phyloP scores from a whole-genome alignment of 2,113 vertebrate species.

The Kryptolebias marmoratus region DNA sequence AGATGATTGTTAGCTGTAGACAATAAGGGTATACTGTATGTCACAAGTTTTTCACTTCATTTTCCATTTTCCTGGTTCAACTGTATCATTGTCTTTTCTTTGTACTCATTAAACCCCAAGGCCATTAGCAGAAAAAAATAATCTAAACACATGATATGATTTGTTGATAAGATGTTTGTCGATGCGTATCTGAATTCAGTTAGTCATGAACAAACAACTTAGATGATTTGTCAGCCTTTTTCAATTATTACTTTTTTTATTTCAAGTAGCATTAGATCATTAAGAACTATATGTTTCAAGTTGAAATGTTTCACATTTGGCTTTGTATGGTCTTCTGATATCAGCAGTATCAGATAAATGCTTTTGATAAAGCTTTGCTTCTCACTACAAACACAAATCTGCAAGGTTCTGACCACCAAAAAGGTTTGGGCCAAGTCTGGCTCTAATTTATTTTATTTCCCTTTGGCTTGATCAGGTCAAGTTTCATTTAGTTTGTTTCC shows the following conservation, averaged over 20 bases:
- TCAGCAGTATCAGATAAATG: conserved; percentile 32
- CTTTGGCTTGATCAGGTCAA: conserved; percentile 36
- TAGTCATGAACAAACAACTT: conserved; percentile 13
- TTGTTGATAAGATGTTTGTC: conserved; percentile 1
- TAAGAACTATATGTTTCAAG: conserved; percentile 11
- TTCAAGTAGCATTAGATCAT: conserved; percentile 29
- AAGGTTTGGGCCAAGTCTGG: conserved; percentile 35
- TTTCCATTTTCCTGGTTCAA: no score
- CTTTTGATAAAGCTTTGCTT: conserved; percentile 28
- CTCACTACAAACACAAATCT: conserved; percentile 28
- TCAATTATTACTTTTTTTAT: conserved; percentile 10
- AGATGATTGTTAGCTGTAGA: conserved; percentile 6
- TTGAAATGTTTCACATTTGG: conserved; percentile 14
- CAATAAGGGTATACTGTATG: background rate
- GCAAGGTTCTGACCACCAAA: conserved; percentile 25
- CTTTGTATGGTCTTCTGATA: background rate
- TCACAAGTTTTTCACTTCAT: background rate
- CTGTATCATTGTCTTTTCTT: background rate
- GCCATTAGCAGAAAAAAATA: background rate
- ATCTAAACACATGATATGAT: background rate
- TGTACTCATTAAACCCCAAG: background rate
- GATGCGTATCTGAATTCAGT: background rate
- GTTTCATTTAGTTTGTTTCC: conserved; percentile 57
- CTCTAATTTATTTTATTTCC: conserved; percentile 42
- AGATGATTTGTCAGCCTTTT: background rate